phyloP scores from a whole-genome alignment of 2,797 vertebrate species.

The Hyperoplus lanceolatus region DNA sequence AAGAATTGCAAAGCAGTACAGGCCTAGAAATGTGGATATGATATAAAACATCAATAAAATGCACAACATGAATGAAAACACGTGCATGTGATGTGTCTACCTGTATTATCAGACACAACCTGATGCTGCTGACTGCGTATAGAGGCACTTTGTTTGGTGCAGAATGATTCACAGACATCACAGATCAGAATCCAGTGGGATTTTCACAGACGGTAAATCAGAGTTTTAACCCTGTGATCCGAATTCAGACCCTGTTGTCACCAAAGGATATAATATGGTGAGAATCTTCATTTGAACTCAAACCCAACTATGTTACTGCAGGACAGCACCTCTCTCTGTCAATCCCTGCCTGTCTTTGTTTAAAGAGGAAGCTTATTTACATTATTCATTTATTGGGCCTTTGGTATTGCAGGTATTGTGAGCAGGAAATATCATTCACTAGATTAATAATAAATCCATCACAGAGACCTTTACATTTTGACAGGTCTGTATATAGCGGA shows the following conservation, averaged over 20 bases:
- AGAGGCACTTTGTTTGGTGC: constrained; percentile 1
- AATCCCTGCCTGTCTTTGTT: background rate
- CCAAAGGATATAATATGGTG: background rate
- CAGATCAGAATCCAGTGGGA: constrained; percentile 28
- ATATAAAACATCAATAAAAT: constrained; percentile 11
- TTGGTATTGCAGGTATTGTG: constrained; percentile 19
- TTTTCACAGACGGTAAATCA: constrained; percentile 27
- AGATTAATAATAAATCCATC: constrained; percentile 32
- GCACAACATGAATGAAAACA: background rate
- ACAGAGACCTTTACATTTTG: constrained; percentile 22
- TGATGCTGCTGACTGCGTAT: background rate
- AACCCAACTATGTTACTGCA: constrained; percentile 20
- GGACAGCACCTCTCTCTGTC: constrained; percentile 8
- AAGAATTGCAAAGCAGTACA: background rate
- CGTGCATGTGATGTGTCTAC: constrained; percentile 22
- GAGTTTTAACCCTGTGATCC: constrained; percentile 39
- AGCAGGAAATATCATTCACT: constrained; percentile 23
- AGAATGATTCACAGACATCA: background rate
- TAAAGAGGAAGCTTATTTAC: constrained; percentile 6
- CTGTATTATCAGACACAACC: constrained; percentile 14
- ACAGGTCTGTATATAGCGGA: constrained; percentile 18
- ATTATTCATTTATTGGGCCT: constrained; percentile 26
- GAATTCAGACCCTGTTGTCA: constrained; percentile 25
- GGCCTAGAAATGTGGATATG: background rate
- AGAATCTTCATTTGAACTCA: constrained; percentile 27